phyloP scores from a whole-genome alignment of 2,888 invertebrate genomes.

The Cataglyphis cursor region DNA sequence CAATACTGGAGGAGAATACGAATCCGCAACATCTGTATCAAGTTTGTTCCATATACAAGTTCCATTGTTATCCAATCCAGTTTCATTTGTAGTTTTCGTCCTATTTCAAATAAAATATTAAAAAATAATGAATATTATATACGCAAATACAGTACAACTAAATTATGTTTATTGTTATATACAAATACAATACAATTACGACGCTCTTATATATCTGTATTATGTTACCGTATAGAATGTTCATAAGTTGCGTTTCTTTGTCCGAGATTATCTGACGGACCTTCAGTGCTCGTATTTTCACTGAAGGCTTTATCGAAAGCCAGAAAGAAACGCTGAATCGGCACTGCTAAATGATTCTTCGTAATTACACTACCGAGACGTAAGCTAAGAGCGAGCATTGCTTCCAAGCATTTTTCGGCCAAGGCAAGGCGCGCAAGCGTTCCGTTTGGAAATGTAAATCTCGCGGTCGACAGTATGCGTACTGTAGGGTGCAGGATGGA shows the following conservation, averaged over 20 bases:
- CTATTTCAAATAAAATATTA: conserved; percentile 40
- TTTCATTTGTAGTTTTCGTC: conserved; percentile 45
- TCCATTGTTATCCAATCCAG: conserved; percentile 56
- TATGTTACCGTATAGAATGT: conserved; percentile 55
- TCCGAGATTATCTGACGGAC: conserved; percentile 57
- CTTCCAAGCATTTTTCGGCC: conserved; percentile 93
- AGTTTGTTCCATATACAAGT: conserved; percentile 64
- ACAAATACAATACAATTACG: neutral
- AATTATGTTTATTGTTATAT: neutral
- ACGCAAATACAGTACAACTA: neutral
- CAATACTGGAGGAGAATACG: conserved; percentile 88
- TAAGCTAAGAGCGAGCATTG: conserved; percentile 93
- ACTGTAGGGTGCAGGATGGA: conserved; percentile 94
- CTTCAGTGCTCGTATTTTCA: conserved; percentile 44
- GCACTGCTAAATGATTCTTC: conserved; percentile 91
- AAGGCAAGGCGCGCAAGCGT: conserved; percentile 91
- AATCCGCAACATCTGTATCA: conserved; percentile 88
- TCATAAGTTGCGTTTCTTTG: conserved; percentile 54
- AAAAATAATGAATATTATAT: neutral
- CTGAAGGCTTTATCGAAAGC: conserved; percentile 93
- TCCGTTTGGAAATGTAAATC: conserved; percentile 94
- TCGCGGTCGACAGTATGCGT: conserved; percentile 92
- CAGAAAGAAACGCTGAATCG: conserved; percentile 91
- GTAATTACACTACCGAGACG: conserved; percentile 93
- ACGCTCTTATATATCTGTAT: neutral